Evolutionary conservation across 2,888 invertebrate genomes (phyloP).

Genomic region (Melanostoma mellinum): DNA sequence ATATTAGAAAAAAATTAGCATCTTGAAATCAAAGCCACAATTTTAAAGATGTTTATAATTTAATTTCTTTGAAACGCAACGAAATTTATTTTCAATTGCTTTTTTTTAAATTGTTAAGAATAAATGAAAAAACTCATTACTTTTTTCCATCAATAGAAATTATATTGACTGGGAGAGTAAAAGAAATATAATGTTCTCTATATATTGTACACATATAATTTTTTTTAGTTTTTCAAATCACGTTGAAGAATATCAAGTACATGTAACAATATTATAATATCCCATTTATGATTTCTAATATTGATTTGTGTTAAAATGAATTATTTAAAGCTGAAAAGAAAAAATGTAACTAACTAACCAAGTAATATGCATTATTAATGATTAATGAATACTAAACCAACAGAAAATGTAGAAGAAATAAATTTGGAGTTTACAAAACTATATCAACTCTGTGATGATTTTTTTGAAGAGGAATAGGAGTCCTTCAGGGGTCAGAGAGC

Average conservation of each 20-base stretch:
- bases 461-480: neutral
- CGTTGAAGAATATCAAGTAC: conserved; percentile 46
- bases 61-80: conserved; percentile 54
- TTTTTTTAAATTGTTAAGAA: conserved; percentile 10
- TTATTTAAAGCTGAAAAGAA: conserved; percentile 33
- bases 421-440: conserved; percentile 65
- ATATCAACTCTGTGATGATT: neutral
- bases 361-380: conserved; percentile 64
- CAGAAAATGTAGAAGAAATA: conserved; percentile 56
- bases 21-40: conserved; percentile 59
- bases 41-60: conserved; percentile 43
- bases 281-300: conserved; percentile 59
- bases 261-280: conserved; percentile 47
- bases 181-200: neutral
- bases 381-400: conserved; percentile 18
- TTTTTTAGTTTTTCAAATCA: conserved; percentile 21
- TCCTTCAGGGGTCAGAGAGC: too few relatives aligned
- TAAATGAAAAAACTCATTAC: conserved; percentile 1
- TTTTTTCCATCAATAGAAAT: neutral
- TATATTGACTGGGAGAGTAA: conserved; percentile 3
- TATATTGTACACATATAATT: conserved; percentile 1
- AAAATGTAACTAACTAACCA: conserved; percentile 9
- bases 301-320: conserved; percentile 59
- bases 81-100: conserved; percentile 61
- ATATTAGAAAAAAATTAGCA: conserved; percentile 32